Evolutionary conservation across 2,797 vertebrate species (phyloP).

Genomic region (Etheostoma perlongum): DNA sequence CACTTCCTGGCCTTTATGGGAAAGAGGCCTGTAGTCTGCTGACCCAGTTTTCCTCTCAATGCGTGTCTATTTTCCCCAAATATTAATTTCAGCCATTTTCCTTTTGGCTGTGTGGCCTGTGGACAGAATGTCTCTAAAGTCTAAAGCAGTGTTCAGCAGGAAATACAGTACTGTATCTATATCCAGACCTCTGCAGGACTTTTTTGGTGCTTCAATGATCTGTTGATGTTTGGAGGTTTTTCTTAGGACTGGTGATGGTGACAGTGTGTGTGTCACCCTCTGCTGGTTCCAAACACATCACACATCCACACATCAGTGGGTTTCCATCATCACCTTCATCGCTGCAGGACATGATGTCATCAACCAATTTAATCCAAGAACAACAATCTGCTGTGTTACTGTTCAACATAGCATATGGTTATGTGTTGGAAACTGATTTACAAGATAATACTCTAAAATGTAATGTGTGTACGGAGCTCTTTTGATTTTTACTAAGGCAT

Average conservation of each 20-base stretch:
- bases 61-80: neutral
- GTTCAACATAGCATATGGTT: neutral
- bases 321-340: neutral
- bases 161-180: neutral
- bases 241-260: neutral
- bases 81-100: neutral
- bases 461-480: neutral
- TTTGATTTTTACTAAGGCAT: too few relatives aligned
- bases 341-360: neutral
- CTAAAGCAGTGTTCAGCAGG: neutral
- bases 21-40: conserved; percentile 34
- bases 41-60: neutral
- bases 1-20: conserved; percentile 45
- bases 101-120: neutral
- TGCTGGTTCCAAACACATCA: conserved; percentile 19
- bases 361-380: neutral
- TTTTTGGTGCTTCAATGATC: neutral
- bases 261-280: neutral
- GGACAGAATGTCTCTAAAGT: neutral
- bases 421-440: neutral
- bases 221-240: neutral
- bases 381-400: neutral
- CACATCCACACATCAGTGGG: neutral
- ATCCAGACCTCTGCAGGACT: neutral
- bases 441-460: neutral